Conservation (phyloP, 2,888 invertebrate genomes). For the Polydrusus pterygomalis region DNA sequence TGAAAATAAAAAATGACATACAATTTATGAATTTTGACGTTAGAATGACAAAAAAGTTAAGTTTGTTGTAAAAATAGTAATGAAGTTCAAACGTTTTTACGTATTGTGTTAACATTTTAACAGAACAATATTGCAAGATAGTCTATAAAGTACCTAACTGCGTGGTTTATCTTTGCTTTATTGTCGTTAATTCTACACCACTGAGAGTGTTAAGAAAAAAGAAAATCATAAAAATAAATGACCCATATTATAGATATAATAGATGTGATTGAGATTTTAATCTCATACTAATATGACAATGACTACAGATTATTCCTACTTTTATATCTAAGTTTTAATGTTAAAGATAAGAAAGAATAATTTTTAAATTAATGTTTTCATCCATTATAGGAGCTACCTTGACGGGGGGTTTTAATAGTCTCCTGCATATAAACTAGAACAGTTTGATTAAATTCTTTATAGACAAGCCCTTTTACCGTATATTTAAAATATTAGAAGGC, state of each 20-base stretch:
- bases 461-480: slow-evolving; percentile 6
- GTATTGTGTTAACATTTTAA: too few relatives aligned
- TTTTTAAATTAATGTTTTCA: slow-evolving; percentile 40
- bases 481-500: neutral
- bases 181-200: too few relatives aligned
- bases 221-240: slow-evolving; percentile 9
- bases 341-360: slow-evolving; percentile 26
- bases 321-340: slow-evolving; percentile 34
- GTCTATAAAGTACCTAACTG: too few relatives aligned
- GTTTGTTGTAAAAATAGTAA: too few relatives aligned
- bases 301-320: slow-evolving; percentile 8
- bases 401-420: slow-evolving; percentile 44
- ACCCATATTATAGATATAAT: slow-evolving; percentile 25
- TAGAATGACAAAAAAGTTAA: too few relatives aligned
- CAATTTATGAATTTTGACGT: too few relatives aligned
- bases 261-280: slow-evolving; percentile 19
- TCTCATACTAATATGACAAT: slow-evolving; percentile 20
- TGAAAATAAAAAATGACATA: too few relatives aligned
- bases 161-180: too few relatives aligned
- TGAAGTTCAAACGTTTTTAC: too few relatives aligned
- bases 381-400: slow-evolving; percentile 22
- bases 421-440: slow-evolving; percentile 43
- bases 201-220: neutral
- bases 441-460: slow-evolving; percentile 41
- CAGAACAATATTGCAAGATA: too few relatives aligned